Evolutionary conservation across 2,113 vertebrate genomes (phyloP), one percentile per base, ranked within the genome.

Genomic region (Ceyx cyanopectus): DNA sequence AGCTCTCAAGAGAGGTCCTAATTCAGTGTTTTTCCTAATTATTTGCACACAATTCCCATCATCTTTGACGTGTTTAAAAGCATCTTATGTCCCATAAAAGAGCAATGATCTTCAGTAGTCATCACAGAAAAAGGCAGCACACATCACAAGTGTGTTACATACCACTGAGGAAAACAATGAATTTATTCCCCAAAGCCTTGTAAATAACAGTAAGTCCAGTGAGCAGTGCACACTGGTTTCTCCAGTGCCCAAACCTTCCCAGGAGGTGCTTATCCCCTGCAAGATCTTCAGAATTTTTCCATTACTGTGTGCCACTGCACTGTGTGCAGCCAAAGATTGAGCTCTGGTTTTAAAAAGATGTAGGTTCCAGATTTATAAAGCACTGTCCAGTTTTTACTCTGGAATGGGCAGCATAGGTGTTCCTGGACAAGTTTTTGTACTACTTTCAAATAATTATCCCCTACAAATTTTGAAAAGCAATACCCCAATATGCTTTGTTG

Each of bases 211-310:
- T 1, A 0, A 14, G 14, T 10, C 57, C 72, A 67, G 76, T 3
- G 46, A 2, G 0, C 46, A 77, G 73, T 2, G 0, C 57, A 56
- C 6, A 2, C 1, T 5, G 1, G 27, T 26, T 79, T 78, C 20
- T 60, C 61, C 61, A 67, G 48, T 14, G 63, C 80, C 9, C 23
- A 53, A 66, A 26, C 40, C 29, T 56, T 85, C 24, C 32, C 32
- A 51, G 20, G 19, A 87, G 2, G n/a, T 40, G 18, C 70, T 30
- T 29, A 32, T 12, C 48, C 43, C 57, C 16, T 23, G 7, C 41
- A 68, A 48, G 17, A 29, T 87, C 61, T 41, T 63, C 43, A n/a
- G 24, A 9, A 73, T 0, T n/a, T 34, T 26, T 76, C 26, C 34
- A 24, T 27, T 34, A 45, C 14, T 17, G 7, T 4, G 6, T 37